Evolutionary conservation across 2,888 invertebrate species (phyloP).

Genomic region (Clitarchus hookeri): DNA sequence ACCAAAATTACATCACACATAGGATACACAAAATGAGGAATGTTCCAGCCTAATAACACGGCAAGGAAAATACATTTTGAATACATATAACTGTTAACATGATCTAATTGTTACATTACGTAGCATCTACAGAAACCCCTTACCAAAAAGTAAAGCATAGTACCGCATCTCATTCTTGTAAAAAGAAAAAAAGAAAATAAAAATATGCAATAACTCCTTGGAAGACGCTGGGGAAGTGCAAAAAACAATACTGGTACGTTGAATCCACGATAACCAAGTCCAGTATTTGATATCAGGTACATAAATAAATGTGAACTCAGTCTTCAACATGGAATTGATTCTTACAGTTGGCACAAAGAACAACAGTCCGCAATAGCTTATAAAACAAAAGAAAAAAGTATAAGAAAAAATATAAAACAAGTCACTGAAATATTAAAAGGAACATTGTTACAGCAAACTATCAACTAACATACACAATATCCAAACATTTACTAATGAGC

Average conservation of each 20-base stretch:
- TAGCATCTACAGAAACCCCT: not conserved
- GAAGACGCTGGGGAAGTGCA: not conserved
- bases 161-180: not conserved
- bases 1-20: slow-evolving; percentile 14
- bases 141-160: slow-evolving; percentile 1
- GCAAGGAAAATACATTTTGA: not conserved
- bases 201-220: not conserved
- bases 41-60: not conserved
- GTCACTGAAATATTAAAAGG: not conserved
- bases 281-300: not conserved
- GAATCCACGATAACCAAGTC: not conserved
- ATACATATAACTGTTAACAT: not conserved
- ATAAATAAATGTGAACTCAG: not conserved
- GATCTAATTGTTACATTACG: not conserved
- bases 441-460: not conserved
- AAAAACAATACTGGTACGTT: not conserved
- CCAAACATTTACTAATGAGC: slow-evolving; percentile 9
- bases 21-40: not conserved
- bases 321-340: not conserved
- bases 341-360: not conserved
- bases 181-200: not conserved
- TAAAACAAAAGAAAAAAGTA: not conserved
- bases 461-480: not conserved
- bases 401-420: slow-evolving; percentile 5
- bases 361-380: not conserved